Evolutionary conservation across 2,113 vertebrate species (phyloP), one percentile per base, ranked within the genome.

Genomic region (Plotosus lineatus): DNA sequence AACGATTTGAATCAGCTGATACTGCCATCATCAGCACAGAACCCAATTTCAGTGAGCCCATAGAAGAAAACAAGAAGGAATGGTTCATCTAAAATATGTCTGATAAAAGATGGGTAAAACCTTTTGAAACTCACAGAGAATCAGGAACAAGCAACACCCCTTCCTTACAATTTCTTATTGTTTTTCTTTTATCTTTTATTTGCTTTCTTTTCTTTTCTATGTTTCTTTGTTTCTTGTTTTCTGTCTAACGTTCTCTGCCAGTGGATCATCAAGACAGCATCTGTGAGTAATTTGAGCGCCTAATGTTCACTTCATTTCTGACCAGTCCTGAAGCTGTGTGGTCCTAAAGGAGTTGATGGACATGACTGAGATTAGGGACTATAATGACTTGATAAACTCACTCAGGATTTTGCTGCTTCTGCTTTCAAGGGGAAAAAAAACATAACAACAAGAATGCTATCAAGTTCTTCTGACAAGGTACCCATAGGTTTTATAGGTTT

Each of bases 31-130:
- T 73, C 7, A 73, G 95, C 92, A 95, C 97, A 44, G 97, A 99
- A 88, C 92, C 95, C 85, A 97, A 96, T 85, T 95, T 96, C 93
- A 97, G 96, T 4, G 97, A 99, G 89, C 97, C 97, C 91, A 98
- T 99, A 0, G 97, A 99, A 0, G 97, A 99, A 80, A 98, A 96
- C 90, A 99, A 99, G 91, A 99, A 98, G 88, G 97, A 99, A 77
- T 98, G 97, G 97, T 97, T 99, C 88, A 98, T 99, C 84, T 99
- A 89, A 89, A 81, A 78, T 83, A 17, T 21, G 33, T 73, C 74
- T 8, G 0, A 6, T 65, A 72, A 46, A 26, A 26, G 3, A 36
- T 5, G 2, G 53, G n/a, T 19, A 74, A n/a, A 7, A 40, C 50
- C 56, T 33, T 55, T 38, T n/a, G 50, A 51, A 28, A 73, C 28